Conservation (phyloP, 2,888 invertebrate species). For the Harpalus rubripes region DNA sequence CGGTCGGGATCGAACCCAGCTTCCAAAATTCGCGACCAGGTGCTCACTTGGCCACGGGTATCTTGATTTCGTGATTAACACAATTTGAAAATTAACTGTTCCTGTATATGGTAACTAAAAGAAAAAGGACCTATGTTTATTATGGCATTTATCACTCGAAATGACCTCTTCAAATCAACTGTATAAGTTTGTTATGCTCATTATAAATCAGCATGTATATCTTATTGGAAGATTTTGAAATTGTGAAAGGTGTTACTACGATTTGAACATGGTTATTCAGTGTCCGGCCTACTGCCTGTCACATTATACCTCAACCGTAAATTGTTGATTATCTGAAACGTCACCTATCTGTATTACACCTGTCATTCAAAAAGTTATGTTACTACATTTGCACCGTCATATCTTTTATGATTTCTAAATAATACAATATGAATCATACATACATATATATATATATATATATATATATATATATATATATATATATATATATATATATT, state of each 20-base stretch:
- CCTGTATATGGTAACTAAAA: too few relatives aligned
- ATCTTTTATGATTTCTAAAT: neutral
- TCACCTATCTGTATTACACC: neutral
- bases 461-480: neutral
- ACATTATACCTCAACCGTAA: slow-evolving; percentile 2
- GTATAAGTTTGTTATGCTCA: too few relatives aligned
- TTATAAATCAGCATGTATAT: neutral
- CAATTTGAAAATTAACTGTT: too few relatives aligned
- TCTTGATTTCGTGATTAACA: too few relatives aligned
- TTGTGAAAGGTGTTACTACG: neutral
- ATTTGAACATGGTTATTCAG: neutral
- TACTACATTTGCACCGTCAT: neutral
- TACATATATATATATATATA: neutral
- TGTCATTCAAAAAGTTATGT: neutral
- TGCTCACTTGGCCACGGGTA: too few relatives aligned
- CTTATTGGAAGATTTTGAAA: neutral
- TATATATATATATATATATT: neutral
- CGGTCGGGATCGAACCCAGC: too few relatives aligned
- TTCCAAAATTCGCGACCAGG: too few relatives aligned
- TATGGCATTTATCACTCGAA: too few relatives aligned
- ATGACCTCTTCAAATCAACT: too few relatives aligned
- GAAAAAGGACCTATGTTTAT: too few relatives aligned
- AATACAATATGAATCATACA: neutral
- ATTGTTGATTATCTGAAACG: neutral
- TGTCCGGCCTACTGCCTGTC: neutral